Evolutionary conservation across 2,888 invertebrate species (phyloP).

Genomic region (Deilephila elpenor): DNA sequence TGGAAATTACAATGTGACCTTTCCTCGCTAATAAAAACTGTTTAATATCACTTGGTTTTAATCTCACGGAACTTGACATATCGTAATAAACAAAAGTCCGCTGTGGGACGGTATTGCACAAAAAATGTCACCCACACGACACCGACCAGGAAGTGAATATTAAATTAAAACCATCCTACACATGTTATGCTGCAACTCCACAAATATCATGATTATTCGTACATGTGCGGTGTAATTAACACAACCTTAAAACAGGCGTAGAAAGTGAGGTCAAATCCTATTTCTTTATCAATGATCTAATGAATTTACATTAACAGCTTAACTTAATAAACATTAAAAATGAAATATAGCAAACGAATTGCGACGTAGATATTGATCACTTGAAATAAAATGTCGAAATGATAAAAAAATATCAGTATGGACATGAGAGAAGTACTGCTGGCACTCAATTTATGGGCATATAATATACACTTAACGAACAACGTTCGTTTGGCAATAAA

Average conservation of each 20-base stretch:
- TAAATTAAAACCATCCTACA: conserved; percentile 29
- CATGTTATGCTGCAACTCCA: conserved; percentile 4
- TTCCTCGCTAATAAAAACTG: background rate
- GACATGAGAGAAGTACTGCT: background rate
- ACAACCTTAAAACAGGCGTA: background rate
- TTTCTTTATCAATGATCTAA: background rate
- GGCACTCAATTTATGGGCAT: no score
- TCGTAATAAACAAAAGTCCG: background rate
- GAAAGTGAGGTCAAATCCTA: conserved; percentile 6
- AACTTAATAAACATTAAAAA: background rate
- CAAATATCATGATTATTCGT: conserved; percentile 10
- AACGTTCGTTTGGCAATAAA: background rate
- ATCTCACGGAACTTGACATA: conserved; percentile 11
- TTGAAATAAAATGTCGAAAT: background rate
- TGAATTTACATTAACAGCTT: background rate
- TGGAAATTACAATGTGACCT: background rate
- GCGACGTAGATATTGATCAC: no score
- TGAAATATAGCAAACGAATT: background rate
- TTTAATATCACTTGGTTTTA: conserved; percentile 2
- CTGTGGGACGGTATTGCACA: conserved; percentile 28
- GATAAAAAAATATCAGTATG: background rate
- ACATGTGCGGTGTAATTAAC: background rate
- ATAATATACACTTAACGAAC: background rate
- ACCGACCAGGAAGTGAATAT: conserved; percentile 31
- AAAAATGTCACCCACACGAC: conserved; percentile 31